phyloP scores from a whole-genome alignment of 1,140 invertebrate genomes.

The Halesus radiatus region DNA sequence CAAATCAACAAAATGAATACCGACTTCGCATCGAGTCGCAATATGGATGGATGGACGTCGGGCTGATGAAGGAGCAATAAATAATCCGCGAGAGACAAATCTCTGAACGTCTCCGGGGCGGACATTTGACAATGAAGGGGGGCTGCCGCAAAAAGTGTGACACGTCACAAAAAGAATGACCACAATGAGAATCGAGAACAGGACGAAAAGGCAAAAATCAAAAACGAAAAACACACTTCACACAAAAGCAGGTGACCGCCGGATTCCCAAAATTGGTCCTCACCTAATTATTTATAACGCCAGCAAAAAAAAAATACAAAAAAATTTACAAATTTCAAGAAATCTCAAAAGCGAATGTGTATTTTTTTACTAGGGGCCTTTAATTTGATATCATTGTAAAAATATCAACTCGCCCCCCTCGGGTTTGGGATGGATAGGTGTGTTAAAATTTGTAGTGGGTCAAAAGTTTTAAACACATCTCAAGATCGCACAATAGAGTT shows the following conservation, averaged over 20 bases:
- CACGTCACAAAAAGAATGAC: constrained; percentile 32
- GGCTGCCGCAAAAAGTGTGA: constrained; percentile 37
- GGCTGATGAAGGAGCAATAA: constrained; percentile 7
- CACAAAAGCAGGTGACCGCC: constrained; percentile 24
- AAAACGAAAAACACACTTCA: constrained; percentile 37
- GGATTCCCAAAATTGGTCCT: neutral
- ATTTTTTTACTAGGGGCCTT: neutral
- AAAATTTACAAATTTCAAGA: neutral
- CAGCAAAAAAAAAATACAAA: neutral
- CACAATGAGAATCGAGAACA: neutral
- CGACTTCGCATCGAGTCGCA: neutral
- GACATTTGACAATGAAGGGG: constrained; percentile 38
- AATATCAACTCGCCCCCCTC: neutral
- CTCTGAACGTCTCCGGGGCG: constrained; percentile 17
- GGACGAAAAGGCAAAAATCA: constrained; percentile 27
- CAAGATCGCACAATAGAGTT: constrained; percentile 12
- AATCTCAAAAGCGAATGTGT: neutral
- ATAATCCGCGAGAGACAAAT: constrained; percentile 22
- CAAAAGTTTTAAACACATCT: constrained; percentile 29
- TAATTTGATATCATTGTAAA: neutral
- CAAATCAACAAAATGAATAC: constrained; percentile 1
- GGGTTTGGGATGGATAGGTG: constrained; percentile 1
- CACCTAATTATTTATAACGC: neutral
- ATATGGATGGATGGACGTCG: constrained; percentile 26
- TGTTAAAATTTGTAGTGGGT: constrained; percentile 36